Evolutionary conservation across 1,140 invertebrate species (phyloP).

Genomic region (Battus philenor): DNA sequence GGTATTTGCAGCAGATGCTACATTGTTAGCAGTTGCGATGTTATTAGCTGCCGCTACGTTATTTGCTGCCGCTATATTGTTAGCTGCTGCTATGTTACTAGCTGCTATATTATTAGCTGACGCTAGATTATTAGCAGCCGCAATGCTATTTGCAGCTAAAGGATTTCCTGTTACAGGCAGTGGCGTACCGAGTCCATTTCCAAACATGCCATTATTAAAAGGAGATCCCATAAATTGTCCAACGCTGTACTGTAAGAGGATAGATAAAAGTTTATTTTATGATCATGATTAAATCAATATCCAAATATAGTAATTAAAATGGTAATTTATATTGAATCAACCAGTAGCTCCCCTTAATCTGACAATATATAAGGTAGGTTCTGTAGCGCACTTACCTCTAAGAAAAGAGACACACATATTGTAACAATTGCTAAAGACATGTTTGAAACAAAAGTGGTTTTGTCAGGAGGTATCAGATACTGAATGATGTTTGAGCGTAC

Average conservation of each 20-base stretch:
- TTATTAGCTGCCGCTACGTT: background rate
- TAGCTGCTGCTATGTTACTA: background rate
- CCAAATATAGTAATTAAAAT: background rate
- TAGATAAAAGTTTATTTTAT: background rate
- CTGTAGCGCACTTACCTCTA: too few species aligned
- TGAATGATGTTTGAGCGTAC: background rate
- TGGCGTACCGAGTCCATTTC: background rate
- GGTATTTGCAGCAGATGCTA: background rate
- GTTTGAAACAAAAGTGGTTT: too few species aligned
- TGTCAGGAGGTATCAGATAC: background rate
- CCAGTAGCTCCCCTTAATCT: background rate
- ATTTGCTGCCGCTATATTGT: background rate
- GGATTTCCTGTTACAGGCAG: background rate
- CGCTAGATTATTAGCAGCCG: background rate
- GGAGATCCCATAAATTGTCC: conserved; percentile 7
- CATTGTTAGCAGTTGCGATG: background rate
- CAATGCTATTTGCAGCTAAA: background rate
- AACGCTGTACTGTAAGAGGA: background rate
- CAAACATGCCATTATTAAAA: conserved; percentile 3
- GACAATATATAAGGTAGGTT: background rate
- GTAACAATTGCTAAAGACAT: conserved; percentile 1
- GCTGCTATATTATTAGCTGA: conserved; percentile 1
- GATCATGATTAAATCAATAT: background rate
- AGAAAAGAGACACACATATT: too few species aligned
- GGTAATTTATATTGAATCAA: conserved; percentile 1